phyloP scores from a whole-genome alignment of 2,797 vertebrate species.

The Emydoidea blandingii region DNA sequence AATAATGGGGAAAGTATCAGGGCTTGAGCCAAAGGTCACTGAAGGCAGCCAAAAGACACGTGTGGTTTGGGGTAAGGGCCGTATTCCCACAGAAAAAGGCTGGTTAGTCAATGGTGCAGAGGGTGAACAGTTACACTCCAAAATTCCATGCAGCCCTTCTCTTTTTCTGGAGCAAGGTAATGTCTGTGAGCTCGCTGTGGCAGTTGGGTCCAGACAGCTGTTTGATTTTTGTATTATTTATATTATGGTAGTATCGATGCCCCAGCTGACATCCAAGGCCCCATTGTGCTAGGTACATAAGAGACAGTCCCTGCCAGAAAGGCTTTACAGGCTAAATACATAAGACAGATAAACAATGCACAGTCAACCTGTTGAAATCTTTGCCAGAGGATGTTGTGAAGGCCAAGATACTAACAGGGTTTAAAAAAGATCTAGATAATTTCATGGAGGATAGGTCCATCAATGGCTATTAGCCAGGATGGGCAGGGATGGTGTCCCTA shows the following conservation, averaged over 20 bases:
- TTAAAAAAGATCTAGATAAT: too few relatives aligned
- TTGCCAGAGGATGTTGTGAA: too few relatives aligned
- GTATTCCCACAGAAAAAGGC: not conserved
- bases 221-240: too few relatives aligned
- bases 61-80: not conserved
- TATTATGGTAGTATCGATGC: too few relatives aligned
- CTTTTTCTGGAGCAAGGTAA: not conserved
- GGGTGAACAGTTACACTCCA: not conserved
- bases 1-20: not conserved
- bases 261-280: not conserved
- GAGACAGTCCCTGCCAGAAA: not conserved
- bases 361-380: too few relatives aligned
- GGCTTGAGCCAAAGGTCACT: not conserved
- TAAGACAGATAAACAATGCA: not conserved
- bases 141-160: not conserved
- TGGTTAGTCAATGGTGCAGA: not conserved
- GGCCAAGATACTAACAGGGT: too few relatives aligned
- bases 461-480: too few relatives aligned
- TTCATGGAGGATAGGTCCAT: too few relatives aligned
- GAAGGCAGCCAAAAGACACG: not conserved
- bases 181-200: not conserved
- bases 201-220: not conserved
- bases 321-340: not conserved
- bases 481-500: too few relatives aligned
- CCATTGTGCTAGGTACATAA: not conserved